phyloP scores from a whole-genome alignment of 2,888 invertebrate species.

The Heliothis peltigera region DNA sequence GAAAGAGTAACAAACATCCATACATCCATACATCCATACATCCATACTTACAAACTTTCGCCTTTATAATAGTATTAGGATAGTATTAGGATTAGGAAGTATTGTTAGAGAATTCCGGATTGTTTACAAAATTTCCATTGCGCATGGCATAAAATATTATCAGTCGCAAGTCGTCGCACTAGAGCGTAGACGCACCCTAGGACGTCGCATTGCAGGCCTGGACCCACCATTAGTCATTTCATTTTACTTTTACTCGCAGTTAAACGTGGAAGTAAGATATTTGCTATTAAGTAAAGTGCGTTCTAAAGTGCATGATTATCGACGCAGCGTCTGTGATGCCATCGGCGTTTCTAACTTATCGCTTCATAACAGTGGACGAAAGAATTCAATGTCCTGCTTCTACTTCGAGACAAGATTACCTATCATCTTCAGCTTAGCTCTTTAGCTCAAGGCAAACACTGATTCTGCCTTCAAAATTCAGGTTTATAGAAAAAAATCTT shows the following conservation, averaged over 20 bases:
- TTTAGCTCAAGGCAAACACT: conserved; percentile 25
- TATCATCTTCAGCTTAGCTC: conserved; percentile 37
- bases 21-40: too few species aligned
- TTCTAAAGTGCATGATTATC: conserved; percentile 56
- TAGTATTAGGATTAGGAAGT: too few species aligned
- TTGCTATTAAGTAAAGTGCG: conserved; percentile 57
- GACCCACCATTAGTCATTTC: conserved; percentile 29
- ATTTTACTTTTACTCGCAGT: conserved; percentile 38
- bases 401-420: conserved; percentile 20
- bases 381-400: conserved; percentile 37
- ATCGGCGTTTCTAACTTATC: conserved; percentile 36
- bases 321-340: conserved; percentile 22
- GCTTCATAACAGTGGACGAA: conserved; percentile 42
- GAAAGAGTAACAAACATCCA: too few species aligned
- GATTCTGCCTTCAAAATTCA: conserved; percentile 15
- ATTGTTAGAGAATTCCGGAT: too few species aligned
- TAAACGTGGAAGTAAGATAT: conserved; percentile 46
- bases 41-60: too few species aligned
- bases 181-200: conserved; percentile 1
- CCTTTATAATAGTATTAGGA: too few species aligned
- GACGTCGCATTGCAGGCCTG: conserved; percentile 6
- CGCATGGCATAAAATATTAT: too few species aligned
- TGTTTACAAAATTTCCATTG: too few species aligned
- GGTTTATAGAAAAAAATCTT: conserved; percentile 1
- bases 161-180: not conserved